These are phyloP conservation scores for Pandion haliaetus DNA, from an alignment of 2,113 vertebrate species.

Conservation along the genomic window DNA sequence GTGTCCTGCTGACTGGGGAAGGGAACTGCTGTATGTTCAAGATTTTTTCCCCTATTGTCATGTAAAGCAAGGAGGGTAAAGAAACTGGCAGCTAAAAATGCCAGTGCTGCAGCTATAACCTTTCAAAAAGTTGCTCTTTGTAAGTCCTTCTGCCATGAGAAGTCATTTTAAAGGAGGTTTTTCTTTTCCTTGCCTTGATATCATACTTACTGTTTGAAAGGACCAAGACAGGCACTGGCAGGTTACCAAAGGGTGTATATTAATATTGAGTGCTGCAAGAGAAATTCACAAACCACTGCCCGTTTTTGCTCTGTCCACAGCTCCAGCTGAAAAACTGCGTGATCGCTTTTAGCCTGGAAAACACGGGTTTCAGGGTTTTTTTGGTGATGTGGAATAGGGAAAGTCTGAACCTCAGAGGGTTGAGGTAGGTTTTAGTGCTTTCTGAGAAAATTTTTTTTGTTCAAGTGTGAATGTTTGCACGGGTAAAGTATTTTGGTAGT, in stretches of 20 bases:
- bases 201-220: not conserved
- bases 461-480: not conserved
- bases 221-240: not conserved
- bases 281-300: not conserved
- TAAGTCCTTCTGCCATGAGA: not conserved
- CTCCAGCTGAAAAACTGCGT: not conserved
- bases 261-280: accelerated
- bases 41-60: not conserved
- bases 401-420: not conserved
- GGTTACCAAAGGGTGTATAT: accelerated
- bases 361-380: accelerated
- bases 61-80: not conserved
- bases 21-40: not conserved
- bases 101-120: not conserved
- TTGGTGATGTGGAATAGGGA: not conserved
- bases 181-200: not conserved
- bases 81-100: not conserved
- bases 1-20: not conserved
- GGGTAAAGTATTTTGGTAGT: not conserved
- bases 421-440: not conserved
- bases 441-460: not conserved
- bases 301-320: accelerated
- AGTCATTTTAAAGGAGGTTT: not conserved
- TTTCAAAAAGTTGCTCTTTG: not conserved
- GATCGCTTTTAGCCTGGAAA: not conserved